Conservation (phyloP, 2,113 vertebrate genomes). For the Amphiprion percula region DNA sequence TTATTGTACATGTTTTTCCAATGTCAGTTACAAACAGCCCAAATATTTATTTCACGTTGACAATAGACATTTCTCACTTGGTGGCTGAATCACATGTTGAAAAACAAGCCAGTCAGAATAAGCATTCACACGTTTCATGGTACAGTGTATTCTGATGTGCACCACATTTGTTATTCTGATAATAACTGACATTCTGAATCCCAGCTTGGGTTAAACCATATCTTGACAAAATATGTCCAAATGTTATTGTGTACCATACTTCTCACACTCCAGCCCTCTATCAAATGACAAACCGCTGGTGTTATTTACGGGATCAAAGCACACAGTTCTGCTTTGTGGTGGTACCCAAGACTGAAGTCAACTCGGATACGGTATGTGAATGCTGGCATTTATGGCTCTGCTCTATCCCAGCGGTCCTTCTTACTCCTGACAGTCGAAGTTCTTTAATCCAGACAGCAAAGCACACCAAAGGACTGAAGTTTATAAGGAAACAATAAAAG, state of each 20-base stretch:
- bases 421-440: slow-evolving; percentile 17
- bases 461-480: neutral
- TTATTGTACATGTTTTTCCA: neutral
- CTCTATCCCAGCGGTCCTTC: slow-evolving; percentile 5
- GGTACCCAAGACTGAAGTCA: slow-evolving; percentile 43
- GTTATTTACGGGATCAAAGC: slow-evolving; percentile 61
- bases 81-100: neutral
- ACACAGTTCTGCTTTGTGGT: slow-evolving; percentile 55
- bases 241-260: slow-evolving; percentile 66
- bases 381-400: slow-evolving; percentile 45
- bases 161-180: slow-evolving; percentile 58
- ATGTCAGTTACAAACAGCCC: neutral
- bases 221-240: slow-evolving; percentile 70
- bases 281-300: slow-evolving; percentile 58
- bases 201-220: slow-evolving; percentile 30
- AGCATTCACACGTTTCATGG: slow-evolving; percentile 8
- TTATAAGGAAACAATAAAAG: slow-evolving; percentile 22
- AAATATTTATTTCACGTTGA: neutral
- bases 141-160: slow-evolving; percentile 19
- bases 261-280: slow-evolving; percentile 46
- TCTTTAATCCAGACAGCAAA: slow-evolving; percentile 28
- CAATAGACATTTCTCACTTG: neutral
- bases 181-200: slow-evolving; percentile 50
- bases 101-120: neutral
- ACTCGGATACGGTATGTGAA: slow-evolving; percentile 42